Percentiles rank a stretch among this genome's conserved stretches.
These are phyloP conservation scores for Dryocosmus kuriphilus DNA, from an alignment of 2,888 invertebrate genomes.

Conservation along the genomic window DNA sequence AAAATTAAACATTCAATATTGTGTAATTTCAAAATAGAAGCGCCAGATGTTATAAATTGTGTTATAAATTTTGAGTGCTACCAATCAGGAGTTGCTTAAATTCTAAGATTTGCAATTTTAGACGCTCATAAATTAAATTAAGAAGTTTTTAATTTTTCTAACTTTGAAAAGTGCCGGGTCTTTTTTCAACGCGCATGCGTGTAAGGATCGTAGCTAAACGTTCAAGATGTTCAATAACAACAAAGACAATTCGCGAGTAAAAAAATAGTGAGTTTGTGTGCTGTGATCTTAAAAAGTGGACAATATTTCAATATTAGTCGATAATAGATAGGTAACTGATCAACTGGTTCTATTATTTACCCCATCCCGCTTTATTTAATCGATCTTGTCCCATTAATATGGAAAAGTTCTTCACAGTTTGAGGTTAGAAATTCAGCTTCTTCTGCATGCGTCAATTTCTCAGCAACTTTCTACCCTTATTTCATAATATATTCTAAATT, in stretches of 20 bases:
- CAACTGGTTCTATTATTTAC: background rate
- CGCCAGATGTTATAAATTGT: too few species aligned
- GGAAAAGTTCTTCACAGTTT: constrained; percentile 1
- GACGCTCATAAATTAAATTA: too few species aligned
- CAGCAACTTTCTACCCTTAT: background rate
- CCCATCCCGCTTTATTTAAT: background rate
- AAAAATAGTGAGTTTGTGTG: constrained; percentile 9
- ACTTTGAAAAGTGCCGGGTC: background rate
- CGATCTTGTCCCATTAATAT: background rate
- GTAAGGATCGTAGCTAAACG: background rate
- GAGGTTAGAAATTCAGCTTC: constrained; percentile 20
- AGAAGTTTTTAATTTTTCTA: too few species aligned
- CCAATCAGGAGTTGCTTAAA: too few species aligned
- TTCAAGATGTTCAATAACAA: constrained; percentile 23
- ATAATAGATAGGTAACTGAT: background rate
- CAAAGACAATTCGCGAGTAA: constrained; percentile 1
- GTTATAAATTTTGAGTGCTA: too few species aligned
- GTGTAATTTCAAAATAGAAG: too few species aligned
- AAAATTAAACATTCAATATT: too few species aligned
- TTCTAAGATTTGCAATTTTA: too few species aligned
- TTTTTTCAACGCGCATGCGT: background rate
- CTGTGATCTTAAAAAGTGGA: constrained; percentile 11
- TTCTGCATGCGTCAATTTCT: background rate
- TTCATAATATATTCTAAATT: background rate
- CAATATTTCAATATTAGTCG: background rate